These are phyloP conservation scores for Myopa tessellatipennis DNA, from an alignment of 2,888 invertebrate genomes.

Conservation along the genomic window DNA sequence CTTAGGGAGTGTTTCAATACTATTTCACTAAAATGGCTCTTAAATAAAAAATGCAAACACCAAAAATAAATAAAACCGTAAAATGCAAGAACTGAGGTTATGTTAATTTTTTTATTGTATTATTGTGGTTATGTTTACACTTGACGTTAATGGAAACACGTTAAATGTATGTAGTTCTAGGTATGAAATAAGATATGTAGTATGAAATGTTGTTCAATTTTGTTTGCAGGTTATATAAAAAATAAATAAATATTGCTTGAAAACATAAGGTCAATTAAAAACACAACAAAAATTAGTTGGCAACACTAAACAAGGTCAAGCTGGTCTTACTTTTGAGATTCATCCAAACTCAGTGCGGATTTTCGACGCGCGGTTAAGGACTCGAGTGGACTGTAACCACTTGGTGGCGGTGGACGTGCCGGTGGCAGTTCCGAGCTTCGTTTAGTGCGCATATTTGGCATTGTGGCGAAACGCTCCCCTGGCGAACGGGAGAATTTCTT, in stretches of 20 bases:
- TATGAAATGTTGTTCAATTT: conserved; percentile 2
- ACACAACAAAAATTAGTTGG: conserved; percentile 62
- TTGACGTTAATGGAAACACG: conserved; percentile 14
- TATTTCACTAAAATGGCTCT: conserved; percentile 6
- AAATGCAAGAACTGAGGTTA: conserved; percentile 33
- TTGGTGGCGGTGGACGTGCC: conserved; percentile 73
- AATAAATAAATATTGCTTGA: conserved; percentile 33
- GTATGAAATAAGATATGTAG: conserved; percentile 23
- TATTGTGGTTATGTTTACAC: conserved; percentile 25
- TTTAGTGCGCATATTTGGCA: conserved; percentile 69
- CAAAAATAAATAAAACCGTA: conserved; percentile 27
- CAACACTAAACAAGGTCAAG: conserved; percentile 54
- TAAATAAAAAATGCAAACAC: conserved; percentile 29
- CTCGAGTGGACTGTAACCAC: conserved; percentile 71
- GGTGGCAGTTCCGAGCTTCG: conserved; percentile 68
- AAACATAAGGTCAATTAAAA: conserved; percentile 26
- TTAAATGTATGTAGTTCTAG: not conserved
- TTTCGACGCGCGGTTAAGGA: conserved; percentile 74
- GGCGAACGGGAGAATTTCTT: conserved; percentile 72
- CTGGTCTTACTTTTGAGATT: conserved; percentile 52
- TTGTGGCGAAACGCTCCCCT: conserved; percentile 77
- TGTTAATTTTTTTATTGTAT: conserved; percentile 37
- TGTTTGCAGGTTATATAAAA: conserved; percentile 23
- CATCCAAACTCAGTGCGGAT: conserved; percentile 66
- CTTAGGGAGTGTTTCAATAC: not conserved